Conservation (phyloP, 2,113 vertebrate genomes). For the Apodemus speciosus region DNA sequence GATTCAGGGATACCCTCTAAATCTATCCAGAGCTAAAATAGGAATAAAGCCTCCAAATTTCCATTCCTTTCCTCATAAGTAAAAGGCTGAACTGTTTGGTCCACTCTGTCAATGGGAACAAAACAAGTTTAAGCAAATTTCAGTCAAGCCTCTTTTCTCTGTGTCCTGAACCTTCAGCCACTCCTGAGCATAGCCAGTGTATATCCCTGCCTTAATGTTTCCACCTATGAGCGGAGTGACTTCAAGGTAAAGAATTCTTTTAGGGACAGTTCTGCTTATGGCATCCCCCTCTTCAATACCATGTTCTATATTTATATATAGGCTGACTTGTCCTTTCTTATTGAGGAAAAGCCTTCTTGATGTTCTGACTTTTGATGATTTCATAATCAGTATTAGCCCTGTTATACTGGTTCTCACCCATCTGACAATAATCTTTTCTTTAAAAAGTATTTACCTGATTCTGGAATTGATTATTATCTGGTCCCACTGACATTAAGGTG, state of each 20-base stretch:
- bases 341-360: background rate
- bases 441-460: background rate
- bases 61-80: background rate
- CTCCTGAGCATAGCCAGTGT: background rate
- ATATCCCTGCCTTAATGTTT: too few relatives aligned
- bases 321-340: background rate
- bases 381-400: background rate
- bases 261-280: background rate
- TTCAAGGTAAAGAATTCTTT: background rate
- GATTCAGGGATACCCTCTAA: background rate
- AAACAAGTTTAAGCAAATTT: background rate
- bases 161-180: background rate
- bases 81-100: background rate
- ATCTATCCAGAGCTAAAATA: background rate
- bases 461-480: background rate
- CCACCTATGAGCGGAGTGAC: background rate
- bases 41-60: background rate
- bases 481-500: background rate
- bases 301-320: background rate
- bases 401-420: background rate
- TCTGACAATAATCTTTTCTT: background rate
- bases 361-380: background rate
- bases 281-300: background rate
- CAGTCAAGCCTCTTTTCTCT: background rate
- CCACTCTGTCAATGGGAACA: background rate